Evolutionary conservation across 37 sponge, comb jelly and placozoan species (phyloP).

Genomic region (Spongia lamella): DNA sequence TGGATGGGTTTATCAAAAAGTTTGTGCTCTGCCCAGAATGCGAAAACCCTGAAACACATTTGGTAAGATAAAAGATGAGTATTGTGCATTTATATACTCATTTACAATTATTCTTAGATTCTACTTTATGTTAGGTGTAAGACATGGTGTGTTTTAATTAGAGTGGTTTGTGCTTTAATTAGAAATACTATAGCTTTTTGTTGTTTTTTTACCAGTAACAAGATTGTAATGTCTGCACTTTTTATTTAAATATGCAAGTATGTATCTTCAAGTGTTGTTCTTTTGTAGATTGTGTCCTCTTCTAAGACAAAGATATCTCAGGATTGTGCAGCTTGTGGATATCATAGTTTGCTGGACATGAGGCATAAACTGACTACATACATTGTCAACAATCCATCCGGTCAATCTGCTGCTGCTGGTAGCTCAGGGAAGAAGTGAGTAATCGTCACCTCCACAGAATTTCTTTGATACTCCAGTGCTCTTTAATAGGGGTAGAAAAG

Average conservation of each 20-base stretch:
- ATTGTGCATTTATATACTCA: too few relatives aligned
- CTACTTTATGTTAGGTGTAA: too few relatives aligned
- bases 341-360: slow-evolving; percentile 67
- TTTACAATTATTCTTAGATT: too few relatives aligned
- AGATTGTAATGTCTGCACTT: too few relatives aligned
- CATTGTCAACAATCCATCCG: slow-evolving; percentile 92
- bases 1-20: slow-evolving; percentile 96
- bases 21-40: slow-evolving; percentile 97
- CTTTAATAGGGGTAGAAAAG: slow-evolving; percentile 6
- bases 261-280: too few relatives aligned
- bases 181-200: too few relatives aligned
- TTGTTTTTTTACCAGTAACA: too few relatives aligned
- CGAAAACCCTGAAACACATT: slow-evolving; percentile 95
- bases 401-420: slow-evolving; percentile 24
- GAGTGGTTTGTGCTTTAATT: too few relatives aligned
- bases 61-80: slow-evolving; percentile 83
- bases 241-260: too few relatives aligned
- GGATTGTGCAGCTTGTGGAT: slow-evolving; percentile 92
- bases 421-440: slow-evolving; percentile 64
- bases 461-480: too few relatives aligned
- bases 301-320: slow-evolving; percentile 73
- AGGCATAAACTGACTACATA: slow-evolving; percentile 86
- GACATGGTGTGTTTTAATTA: too few relatives aligned
- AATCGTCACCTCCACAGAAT: too few relatives aligned
- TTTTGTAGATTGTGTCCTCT: slow-evolving; percentile 43